A percentile compares a stretch with the other conserved stretches of the same genome.
phyloP scores from a whole-genome alignment of 2,888 invertebrate genomes.

The Brenthis ino region DNA sequence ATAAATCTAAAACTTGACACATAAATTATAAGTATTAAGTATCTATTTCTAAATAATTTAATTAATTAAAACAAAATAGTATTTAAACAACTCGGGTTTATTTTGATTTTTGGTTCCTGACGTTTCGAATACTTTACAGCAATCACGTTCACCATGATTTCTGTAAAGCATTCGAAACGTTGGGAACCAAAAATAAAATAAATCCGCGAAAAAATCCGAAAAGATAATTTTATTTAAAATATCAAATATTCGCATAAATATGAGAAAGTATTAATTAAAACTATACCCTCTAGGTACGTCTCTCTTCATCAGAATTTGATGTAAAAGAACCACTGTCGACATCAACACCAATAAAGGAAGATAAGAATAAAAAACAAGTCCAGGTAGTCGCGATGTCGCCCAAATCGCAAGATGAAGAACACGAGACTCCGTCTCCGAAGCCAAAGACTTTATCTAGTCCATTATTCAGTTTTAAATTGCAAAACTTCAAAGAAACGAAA shows the following conservation, averaged over 20 bases:
- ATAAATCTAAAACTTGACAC: no score
- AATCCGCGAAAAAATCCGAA: no score
- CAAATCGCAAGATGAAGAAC: conserved; percentile 45
- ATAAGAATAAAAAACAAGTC: conserved; percentile 48
- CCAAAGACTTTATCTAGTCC: conserved; percentile 47
- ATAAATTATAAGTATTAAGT: no score
- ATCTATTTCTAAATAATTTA: no score
- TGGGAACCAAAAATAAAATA: no score
- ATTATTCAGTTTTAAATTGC: conserved; percentile 45
- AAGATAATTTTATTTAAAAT: neutral
- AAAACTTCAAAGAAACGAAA: conserved; percentile 52
- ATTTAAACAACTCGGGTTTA: no score
- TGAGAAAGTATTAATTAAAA: neutral
- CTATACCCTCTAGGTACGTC: conserved; percentile 44
- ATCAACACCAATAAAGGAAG: conserved; percentile 69
- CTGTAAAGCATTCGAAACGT: no score
- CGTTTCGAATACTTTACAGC: no score
- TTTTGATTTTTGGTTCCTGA: no score
- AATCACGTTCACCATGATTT: no score
- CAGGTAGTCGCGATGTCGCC: conserved; percentile 74
- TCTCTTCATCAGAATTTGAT: conserved; percentile 49
- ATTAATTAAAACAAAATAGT: no score
- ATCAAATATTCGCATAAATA: neutral
- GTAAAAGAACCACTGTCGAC: conserved; percentile 59
- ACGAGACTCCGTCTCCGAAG: conserved; percentile 36